Evolutionary conservation across 2,888 invertebrate genomes (phyloP).

Genomic region (Drosophila mercatorum): DNA sequence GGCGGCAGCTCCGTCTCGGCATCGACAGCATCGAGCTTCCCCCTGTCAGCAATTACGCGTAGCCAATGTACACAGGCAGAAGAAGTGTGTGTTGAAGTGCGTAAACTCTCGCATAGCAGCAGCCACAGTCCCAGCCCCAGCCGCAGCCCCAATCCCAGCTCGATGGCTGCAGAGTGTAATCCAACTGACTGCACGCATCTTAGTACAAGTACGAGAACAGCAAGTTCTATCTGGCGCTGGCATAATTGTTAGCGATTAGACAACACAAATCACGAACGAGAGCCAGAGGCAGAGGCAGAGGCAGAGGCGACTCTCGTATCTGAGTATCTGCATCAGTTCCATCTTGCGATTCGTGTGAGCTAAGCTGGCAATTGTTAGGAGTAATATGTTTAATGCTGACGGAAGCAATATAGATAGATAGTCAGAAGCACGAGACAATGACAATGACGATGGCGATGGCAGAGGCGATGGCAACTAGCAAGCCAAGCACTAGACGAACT

Average conservation of each 20-base stretch:
- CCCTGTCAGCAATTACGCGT: slow-evolving; percentile 50
- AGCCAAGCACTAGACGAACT: slow-evolving; percentile 22
- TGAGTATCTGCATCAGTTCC: slow-evolving; percentile 33
- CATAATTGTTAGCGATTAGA: slow-evolving; percentile 75
- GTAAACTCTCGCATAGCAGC: slow-evolving; percentile 50
- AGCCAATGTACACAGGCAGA: slow-evolving; percentile 26
- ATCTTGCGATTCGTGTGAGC: slow-evolving; percentile 36
- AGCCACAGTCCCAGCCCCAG: slow-evolving; percentile 9
- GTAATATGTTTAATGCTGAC: slow-evolving; percentile 75
- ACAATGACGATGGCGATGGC: slow-evolving; percentile 25
- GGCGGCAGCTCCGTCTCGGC: slow-evolving; percentile 4
- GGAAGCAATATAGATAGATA: slow-evolving; percentile 67
- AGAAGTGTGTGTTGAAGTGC: slow-evolving; percentile 68
- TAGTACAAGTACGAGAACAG: slow-evolving; percentile 31
- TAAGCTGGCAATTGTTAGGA: slow-evolving; percentile 69
- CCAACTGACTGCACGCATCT: slow-evolving; percentile 64
- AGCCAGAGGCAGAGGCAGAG: slow-evolving; percentile 19
- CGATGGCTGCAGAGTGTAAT: slow-evolving; percentile 36
- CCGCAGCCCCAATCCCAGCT: slow-evolving; percentile 13
- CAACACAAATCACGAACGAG: slow-evolving; percentile 74
- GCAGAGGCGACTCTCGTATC: slow-evolving; percentile 7
- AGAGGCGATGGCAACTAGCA: slow-evolving; percentile 13
- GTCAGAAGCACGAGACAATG: slow-evolving; percentile 62
- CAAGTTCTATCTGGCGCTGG: slow-evolving; percentile 32
- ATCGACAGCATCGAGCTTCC: slow-evolving; percentile 8